These are phyloP conservation scores for Lamproptera curius DNA, from an alignment of 2,888 invertebrate genomes.

Conservation along the genomic window DNA sequence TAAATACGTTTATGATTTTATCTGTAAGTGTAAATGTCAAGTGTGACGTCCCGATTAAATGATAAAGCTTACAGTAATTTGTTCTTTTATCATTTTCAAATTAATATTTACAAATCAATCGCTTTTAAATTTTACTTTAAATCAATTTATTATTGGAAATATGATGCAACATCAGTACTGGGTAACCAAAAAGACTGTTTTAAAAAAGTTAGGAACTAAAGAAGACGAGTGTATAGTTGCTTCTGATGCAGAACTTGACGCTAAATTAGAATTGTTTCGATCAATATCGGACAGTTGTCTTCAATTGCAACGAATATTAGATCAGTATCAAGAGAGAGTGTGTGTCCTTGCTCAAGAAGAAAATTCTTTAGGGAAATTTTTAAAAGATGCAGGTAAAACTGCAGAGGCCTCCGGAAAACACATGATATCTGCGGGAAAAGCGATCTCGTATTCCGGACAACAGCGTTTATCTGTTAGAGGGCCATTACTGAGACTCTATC, in stretches of 20 bases:
- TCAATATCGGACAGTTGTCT: conserved; percentile 95
- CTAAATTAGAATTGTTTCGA: conserved; percentile 95
- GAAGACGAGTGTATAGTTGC: conserved; percentile 98
- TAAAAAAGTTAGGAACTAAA: conserved; percentile 95
- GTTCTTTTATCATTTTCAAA: background rate
- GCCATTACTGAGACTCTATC: conserved; percentile 92
- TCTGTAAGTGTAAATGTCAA: too few relatives aligned
- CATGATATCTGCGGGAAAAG: conserved; percentile 84
- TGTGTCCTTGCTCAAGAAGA: conserved; percentile 97
- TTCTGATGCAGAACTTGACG: conserved; percentile 97
- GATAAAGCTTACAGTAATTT: conserved; percentile 4
- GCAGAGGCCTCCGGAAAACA: conserved; percentile 88
- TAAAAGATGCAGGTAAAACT: conserved; percentile 94
- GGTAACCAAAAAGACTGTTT: conserved; percentile 97
- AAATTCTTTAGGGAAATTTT: conserved; percentile 94
- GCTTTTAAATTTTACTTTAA: background rate
- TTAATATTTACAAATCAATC: conserved; percentile 1
- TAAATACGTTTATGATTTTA: too few relatives aligned
- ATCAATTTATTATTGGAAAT: conserved; percentile 22
- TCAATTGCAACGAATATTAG: conserved; percentile 91
- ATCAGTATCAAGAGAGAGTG: conserved; percentile 95
- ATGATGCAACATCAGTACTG: conserved; percentile 97
- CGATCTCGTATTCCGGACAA: conserved; percentile 92
- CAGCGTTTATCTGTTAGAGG: conserved; percentile 92
- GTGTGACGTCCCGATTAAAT: too few relatives aligned